phyloP scores from a whole-genome alignment of 2,113 vertebrate genomes.

The Salvelinus fontinalis region DNA sequence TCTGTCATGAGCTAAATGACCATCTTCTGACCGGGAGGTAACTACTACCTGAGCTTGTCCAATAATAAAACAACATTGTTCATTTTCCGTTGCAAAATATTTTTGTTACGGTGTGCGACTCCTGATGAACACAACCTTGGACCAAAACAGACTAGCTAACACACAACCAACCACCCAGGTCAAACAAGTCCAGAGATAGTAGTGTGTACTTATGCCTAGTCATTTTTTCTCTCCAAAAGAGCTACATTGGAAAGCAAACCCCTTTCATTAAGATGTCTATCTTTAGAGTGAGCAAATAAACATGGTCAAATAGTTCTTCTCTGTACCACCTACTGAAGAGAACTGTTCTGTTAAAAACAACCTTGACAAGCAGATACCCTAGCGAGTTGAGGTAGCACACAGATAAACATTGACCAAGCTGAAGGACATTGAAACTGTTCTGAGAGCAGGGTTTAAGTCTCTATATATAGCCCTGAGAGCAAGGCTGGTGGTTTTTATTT shows the following conservation, averaged over 20 bases:
- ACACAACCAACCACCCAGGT: not conserved
- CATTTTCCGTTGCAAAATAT: too few species aligned
- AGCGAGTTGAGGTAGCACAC: constrained; percentile 29
- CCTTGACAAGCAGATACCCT: constrained; percentile 22
- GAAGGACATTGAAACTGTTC: constrained; percentile 46
- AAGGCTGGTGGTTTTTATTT: constrained; percentile 41
- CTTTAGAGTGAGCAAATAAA: not conserved
- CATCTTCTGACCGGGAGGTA: not conserved
- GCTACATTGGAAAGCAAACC: not conserved
- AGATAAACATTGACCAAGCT: constrained; percentile 40
- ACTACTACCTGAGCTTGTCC: too few species aligned
- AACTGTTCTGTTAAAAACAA: constrained; percentile 18
- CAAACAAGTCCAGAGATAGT: not conserved
- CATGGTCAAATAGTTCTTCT: constrained; percentile 4
- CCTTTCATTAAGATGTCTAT: not conserved
- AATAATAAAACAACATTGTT: too few species aligned
- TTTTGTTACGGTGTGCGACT: too few species aligned
- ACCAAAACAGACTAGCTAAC: too few species aligned
- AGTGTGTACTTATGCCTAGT: too few species aligned
- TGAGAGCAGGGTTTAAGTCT: constrained; percentile 25
- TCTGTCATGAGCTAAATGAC: not conserved
- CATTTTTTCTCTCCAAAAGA: not conserved
- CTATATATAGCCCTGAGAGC: constrained; percentile 44
- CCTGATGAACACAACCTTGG: too few species aligned
- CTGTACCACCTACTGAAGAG: constrained; percentile 11